Base-by-base conservation (phyloP, 2,113 vertebrate species). In the Forbesichthys papilliferus region DNA sequence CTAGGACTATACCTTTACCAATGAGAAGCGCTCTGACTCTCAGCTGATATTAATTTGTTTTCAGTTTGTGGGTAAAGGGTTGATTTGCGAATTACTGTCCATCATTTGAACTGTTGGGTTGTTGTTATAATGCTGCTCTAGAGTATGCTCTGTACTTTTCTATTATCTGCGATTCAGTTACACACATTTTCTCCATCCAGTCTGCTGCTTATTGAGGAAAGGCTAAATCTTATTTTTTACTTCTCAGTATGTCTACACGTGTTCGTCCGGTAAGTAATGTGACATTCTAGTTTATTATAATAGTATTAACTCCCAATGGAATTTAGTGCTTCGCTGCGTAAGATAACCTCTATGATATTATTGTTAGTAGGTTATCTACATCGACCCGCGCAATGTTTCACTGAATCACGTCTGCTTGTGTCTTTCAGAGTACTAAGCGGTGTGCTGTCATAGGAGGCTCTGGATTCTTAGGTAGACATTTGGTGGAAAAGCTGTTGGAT, bases 371-470 rank as follows among this genome's bases (percentile, higher is more conserved):
- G 27, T 20, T 20, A 11, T 53, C 52, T 53, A 11, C n/a, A 11
- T 53, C 52, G 13, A 42, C 52, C 11, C 49, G 27, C 27, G 27
- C 27, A 48, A 16, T 42, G 13, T 51, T 27, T 11, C n/a, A 3
- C 10, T 48, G 42, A 48, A 7, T 59, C 53, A 20, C 27, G 14
- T 3, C 5, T 48, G 10, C 27, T 3, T 47, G 27, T 73, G 7
- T 33, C 14, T 51, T 8, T 1, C 4, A 99, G 98, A 88, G 90
- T 34, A 90, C 5, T 53, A 96, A 93, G 75, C 93, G 87, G 7
- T 99, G 97, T 60, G 86, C 93, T 0, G 96, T 99, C 20, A 95
- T 99, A 0, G 98, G 98, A 0, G 98, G 97, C 6, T 97, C 95
- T 0, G 98, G 97, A 0, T 99, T 99, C 88, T 86, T 99, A 61